Evolutionary conservation across 2,888 invertebrate species (phyloP), one percentile per base, ranked within the genome.

Genomic region (Doris montereyensis): DNA sequence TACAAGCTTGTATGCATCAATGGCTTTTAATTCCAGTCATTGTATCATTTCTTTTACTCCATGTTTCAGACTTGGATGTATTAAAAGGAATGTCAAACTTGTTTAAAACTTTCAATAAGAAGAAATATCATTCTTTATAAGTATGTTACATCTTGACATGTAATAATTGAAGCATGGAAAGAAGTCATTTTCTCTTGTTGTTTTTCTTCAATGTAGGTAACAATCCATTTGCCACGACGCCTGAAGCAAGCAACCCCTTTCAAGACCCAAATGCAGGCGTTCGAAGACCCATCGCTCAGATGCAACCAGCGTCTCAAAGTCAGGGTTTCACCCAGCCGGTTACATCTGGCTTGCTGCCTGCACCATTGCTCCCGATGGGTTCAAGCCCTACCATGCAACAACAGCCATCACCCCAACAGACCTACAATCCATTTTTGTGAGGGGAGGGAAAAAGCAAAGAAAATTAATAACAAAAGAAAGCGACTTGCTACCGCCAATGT

Each of bases 341-440:
- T n/a, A 77, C 81, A 41, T 76, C 86, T 13, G 85, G 84, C 28
- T 83, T 88, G 8, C 85, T 89, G 35, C 89, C 89, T 10, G 83
- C 86, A 35, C 89, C 89, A 4, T 81, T 89, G 72, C 83, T 87
- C 71, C 89, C 89, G 60, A 71, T 87, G 78, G 82, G 84, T 70
- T 79, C 80, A 21, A 34, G 81, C 57, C 34, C 78, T 8, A 83
- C 85, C 35, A 81, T 82, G 77, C 86, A 86, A 75, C 85, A 84
- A 34, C 87, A 87, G 71, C 58, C 62, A 62, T 62, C 60, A 35
- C 21, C 58, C 34, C 74, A 57, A 24, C 67, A 73, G 21, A n/a
- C 26, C 10, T 88, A 87, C 78, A 88, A 88, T 82, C 88, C 88
- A 4, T 88, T 88, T 79, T 88, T 88, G 82, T 88, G 88, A 88